These are phyloP conservation scores for Botia kubotai DNA, from an alignment of 2,797 vertebrate genomes.

Conservation along the genomic window DNA sequence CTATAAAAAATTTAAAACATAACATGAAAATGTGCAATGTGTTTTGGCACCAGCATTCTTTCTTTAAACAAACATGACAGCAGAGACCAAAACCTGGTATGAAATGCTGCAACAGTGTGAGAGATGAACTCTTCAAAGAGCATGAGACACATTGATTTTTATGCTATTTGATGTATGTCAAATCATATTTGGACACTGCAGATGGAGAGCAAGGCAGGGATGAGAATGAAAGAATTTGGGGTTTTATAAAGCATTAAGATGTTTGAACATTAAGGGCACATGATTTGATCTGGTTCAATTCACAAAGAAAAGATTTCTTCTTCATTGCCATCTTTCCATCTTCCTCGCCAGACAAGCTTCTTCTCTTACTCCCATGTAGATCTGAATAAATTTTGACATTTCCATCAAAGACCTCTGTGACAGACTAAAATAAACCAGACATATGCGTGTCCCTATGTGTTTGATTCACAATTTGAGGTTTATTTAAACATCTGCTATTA, in stretches of 20 bases:
- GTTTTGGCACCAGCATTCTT: neutral
- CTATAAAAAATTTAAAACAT: neutral
- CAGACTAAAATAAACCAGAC: neutral
- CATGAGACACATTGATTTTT: slow-evolving; percentile 35
- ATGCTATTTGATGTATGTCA: slow-evolving; percentile 30
- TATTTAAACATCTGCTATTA: neutral
- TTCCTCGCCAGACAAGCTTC: neutral
- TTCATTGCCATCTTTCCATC: neutral
- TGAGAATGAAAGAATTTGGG: neutral
- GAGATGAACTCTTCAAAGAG: slow-evolving; percentile 22
- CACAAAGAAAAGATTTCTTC: neutral
- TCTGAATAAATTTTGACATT: slow-evolving; percentile 19
- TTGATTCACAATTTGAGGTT: neutral
- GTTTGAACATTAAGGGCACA: slow-evolving; percentile 12
- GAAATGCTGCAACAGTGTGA: slow-evolving; percentile 13
- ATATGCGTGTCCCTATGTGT: neutral
- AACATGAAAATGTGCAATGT: neutral
- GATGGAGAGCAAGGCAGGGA: neutral
- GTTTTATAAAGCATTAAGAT: slow-evolving; percentile 6
- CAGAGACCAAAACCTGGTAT: slow-evolving; percentile 2
- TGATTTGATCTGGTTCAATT: neutral
- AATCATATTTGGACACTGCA: slow-evolving; percentile 17
- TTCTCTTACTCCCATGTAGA: neutral
- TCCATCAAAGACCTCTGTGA: slow-evolving; percentile 18
- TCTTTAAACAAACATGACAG: neutral